A percentile compares a stretch with the other conserved stretches of the same genome.
phyloP scores from a whole-genome alignment of 1,140 invertebrate genomes.

The Eupristina koningsbergeri region DNA sequence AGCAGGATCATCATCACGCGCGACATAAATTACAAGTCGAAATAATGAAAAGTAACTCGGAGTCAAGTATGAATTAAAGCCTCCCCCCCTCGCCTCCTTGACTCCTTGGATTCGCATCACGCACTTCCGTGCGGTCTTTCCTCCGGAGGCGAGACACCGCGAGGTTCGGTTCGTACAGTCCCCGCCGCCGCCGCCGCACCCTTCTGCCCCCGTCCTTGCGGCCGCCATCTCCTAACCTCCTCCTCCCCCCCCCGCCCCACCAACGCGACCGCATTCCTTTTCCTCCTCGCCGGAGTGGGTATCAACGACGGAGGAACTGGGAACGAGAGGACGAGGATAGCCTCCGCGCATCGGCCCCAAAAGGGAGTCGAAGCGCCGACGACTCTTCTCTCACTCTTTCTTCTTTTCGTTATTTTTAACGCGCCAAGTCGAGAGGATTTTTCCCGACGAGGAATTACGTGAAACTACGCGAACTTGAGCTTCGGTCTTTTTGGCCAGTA shows the following conservation, averaged over 20 bases:
- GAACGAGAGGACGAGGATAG: background rate
- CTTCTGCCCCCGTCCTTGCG: background rate
- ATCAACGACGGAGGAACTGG: background rate
- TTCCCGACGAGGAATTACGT: background rate
- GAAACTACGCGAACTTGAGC: constrained; percentile 17
- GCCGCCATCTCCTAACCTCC: background rate
- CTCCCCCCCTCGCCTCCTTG: background rate
- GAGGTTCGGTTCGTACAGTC: constrained; percentile 5
- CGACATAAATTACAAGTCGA: constrained; percentile 20
- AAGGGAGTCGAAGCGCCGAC: background rate
- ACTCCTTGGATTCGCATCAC: background rate
- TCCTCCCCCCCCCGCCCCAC: constrained; percentile 34
- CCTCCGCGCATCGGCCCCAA: background rate
- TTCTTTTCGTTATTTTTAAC: constrained; percentile 23
- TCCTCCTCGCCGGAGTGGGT: constrained; percentile 58
- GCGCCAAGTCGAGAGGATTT: background rate
- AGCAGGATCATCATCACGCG: constrained; percentile 9
- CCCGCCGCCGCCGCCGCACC: background rate
- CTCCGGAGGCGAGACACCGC: constrained; percentile 10
- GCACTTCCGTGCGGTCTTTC: background rate
- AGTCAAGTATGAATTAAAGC: constrained; percentile 25
- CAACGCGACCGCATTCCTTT: constrained; percentile 69
- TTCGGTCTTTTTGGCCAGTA: too few relatives aligned
- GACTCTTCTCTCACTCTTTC: constrained; percentile 6
- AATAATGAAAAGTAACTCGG: constrained; percentile 25